Conservation (phyloP, 2,113 vertebrate genomes). For the Lepus americanus region DNA sequence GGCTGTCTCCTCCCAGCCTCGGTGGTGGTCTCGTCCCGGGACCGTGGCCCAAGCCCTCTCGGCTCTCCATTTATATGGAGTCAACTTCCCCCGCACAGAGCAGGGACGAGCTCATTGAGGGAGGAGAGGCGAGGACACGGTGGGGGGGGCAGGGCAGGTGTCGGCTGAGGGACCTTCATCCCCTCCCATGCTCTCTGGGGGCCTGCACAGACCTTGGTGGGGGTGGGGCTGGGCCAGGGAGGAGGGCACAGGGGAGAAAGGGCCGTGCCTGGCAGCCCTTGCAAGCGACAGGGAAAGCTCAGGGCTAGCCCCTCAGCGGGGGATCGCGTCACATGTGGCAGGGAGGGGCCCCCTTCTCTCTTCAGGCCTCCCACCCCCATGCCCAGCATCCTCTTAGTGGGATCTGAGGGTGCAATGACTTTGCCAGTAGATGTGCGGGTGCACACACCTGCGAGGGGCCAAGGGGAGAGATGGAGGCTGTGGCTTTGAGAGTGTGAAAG, state of each 20-base stretch:
- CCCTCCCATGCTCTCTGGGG: not conserved
- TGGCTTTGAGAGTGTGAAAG: too few species aligned
- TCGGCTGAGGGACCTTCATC: not conserved
- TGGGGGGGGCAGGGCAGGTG: not conserved
- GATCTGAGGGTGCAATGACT: not conserved
- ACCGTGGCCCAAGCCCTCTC: not conserved
- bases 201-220: not conserved
- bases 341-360: too few species aligned
- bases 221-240: not conserved
- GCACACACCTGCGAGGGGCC: not conserved
- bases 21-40: not conserved
- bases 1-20: not conserved
- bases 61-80: not conserved
- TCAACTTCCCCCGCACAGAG: not conserved
- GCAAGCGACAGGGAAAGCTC: not conserved
- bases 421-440: not conserved
- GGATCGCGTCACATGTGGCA: too few species aligned
- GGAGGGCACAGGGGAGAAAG: not conserved
- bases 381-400: not conserved
- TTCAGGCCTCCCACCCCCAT: too few species aligned
- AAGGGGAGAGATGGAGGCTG: too few species aligned
- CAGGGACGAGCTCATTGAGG: not conserved
- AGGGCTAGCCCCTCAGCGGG: too few species aligned
- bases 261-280: not conserved
- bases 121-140: not conserved